Base-by-base conservation (phyloP, 2,797 vertebrate species). In the Siniperca undulata region DNA sequence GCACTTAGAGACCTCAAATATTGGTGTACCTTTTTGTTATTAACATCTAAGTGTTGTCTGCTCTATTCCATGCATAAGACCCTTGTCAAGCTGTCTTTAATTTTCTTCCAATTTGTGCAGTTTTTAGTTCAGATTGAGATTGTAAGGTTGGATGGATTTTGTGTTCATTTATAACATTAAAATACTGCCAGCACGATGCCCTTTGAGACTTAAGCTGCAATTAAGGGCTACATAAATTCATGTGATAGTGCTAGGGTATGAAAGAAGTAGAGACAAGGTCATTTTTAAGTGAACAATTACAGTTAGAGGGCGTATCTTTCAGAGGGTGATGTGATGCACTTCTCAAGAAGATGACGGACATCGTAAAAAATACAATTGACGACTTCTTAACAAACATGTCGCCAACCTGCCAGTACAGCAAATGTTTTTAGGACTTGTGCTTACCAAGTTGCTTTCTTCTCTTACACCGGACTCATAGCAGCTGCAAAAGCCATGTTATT, bases 251-350 rank as follows among this genome's bases (percentile, higher is more conserved):
- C 50, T 7, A 2, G 4, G 38, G 2, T 44, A 36, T 20, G 53
- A 70, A 48, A 44, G 9, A 56, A 75, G 38, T 30, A 65, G 24
- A 22, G 24, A 52, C 30, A 24, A 34, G 56, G 56, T 12, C 4
- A 6, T 7, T 58, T 66, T 48, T 46, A 67, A 76, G 74, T 67
- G 55, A 67, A 48, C 53, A 56, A 44, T 78, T 62, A 70, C 3
- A 48, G 16, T 55, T 55, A 36, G 53, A 58, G 30, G 34, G 16
- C 16, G 22, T 20, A 7, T 38, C 1, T 2, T n/a, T 67, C 40
- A 48, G 4, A 24, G 20, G 14, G 30, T 60, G 30, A 68, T 60
- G 52, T 7, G 19, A 38, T 6, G 24, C n/a, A 17, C n/a, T 36
- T 7, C 46, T 44, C 13, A 34, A 67, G 14, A 52, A 40, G n/a